Evolutionary conservation across 2,888 invertebrate genomes (phyloP), one percentile per base, ranked within the genome.

Genomic region (Listrodromus nycthemerus): DNA sequence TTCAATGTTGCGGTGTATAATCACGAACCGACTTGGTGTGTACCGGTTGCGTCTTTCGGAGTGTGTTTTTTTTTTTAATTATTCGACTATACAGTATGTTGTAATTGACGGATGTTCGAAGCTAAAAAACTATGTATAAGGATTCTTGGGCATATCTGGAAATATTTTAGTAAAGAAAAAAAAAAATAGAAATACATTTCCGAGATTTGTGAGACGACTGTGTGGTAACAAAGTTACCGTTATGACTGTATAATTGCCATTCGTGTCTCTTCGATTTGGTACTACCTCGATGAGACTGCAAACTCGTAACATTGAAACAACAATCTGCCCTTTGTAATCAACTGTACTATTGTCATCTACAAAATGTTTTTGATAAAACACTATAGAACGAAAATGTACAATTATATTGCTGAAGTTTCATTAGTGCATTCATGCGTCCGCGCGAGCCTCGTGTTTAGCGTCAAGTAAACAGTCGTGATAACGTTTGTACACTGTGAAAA

Each of bases 231-330:
- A 83, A 85, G 86, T 87, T 89, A 84, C 87, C 87, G 85, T 80
- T 80, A 87, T 83, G 41, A 83, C 55, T 84, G 66, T 82, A 80
- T 45, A 65, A 65, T 33, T 33, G 30, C 2, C 16, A 19, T 37
- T 58, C 19, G 24, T 33, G 19, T 48, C 10, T 37, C 83, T 76
- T 24, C 33, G 55, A n/a, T 52, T 82, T 52, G 63, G 65, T 69
- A 70, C 61, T 41, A 70, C 61, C 33, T 78, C 79, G 50, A 69
- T 33, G n/a, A 55, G 61, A 55, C 55, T 81, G 73, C 37, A 84
- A 82, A 85, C 82, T 86, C 89, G 90, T 90, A 89, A 91, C 91
- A 89, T 91, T 91, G 91, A 91, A 91, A 91, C 89, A 90, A 90
- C 76, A 89, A 90, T 86, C 86, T 89, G 88, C 88, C 85, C 86